These are phyloP conservation scores for Leucophenga varia DNA, from an alignment of 1,140 invertebrate genomes.

Conservation along the genomic window DNA sequence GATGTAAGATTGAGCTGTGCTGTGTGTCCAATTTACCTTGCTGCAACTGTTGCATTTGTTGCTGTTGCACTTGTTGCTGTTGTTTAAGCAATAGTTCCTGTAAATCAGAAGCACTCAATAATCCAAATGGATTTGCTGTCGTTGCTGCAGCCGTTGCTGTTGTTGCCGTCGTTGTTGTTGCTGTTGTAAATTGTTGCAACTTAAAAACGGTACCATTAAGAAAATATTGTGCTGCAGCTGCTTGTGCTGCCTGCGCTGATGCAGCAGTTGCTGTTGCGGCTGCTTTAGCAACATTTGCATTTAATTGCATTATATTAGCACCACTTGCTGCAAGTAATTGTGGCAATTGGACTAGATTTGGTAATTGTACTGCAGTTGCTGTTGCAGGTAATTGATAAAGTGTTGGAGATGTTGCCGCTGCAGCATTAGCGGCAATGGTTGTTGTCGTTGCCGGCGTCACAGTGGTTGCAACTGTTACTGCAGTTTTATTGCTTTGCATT, in stretches of 20 bases:
- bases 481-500: no score
- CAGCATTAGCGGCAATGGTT: constrained; percentile 5
- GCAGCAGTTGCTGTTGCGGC: constrained; percentile 38
- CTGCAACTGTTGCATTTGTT: constrained; percentile 13
- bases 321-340: constrained; percentile 45
- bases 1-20: not conserved
- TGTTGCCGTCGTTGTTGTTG: constrained; percentile 49
- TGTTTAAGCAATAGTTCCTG: constrained; percentile 43
- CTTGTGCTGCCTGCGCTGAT: constrained; percentile 40
- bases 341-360: constrained; percentile 54
- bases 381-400: constrained; percentile 45
- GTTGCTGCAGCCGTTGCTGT: constrained; percentile 35
- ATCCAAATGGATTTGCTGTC: constrained; percentile 39
- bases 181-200: constrained; percentile 51
- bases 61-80: constrained; percentile 27
- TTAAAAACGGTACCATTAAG: constrained; percentile 55
- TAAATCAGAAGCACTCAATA: constrained; percentile 33
- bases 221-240: constrained; percentile 50
- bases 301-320: constrained; percentile 50
- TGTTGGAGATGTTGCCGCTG: constrained; percentile 28
- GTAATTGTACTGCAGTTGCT: constrained; percentile 37
- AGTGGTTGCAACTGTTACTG: not conserved
- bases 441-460: constrained; percentile 1
- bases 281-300: constrained; percentile 42
- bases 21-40: no score